These are phyloP conservation scores for Ceratina calcarata DNA, from an alignment of 1,140 invertebrate genomes.

Conservation along the genomic window DNA sequence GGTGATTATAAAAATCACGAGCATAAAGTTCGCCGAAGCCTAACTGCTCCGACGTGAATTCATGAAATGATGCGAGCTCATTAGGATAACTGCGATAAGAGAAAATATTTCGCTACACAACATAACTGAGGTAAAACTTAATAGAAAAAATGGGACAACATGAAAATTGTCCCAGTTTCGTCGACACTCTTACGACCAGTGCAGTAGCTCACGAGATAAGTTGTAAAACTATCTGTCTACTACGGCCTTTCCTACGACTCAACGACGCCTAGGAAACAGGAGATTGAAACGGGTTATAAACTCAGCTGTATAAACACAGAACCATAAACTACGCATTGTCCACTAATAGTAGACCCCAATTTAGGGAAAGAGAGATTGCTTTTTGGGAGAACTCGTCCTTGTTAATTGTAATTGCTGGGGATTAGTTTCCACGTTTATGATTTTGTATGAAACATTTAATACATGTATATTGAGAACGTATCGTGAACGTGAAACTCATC, in stretches of 20 bases:
- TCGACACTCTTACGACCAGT: constrained; percentile 25
- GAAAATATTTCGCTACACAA: constrained; percentile 9
- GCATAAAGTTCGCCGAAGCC: background rate
- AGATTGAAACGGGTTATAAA: constrained; percentile 48
- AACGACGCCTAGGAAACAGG: constrained; percentile 37
- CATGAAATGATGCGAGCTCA: too few species aligned
- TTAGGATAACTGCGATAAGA: background rate
- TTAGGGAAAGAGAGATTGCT: too few species aligned
- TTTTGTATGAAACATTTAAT: too few species aligned
- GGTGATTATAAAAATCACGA: background rate
- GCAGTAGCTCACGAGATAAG: constrained; percentile 33
- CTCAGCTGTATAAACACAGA: too few species aligned
- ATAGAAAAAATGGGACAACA: background rate
- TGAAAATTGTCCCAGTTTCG: constrained; percentile 27
- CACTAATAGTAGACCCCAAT: too few species aligned
- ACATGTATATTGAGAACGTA: too few species aligned
- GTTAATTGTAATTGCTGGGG: too few species aligned
- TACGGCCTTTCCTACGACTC: constrained; percentile 24
- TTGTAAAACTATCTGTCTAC: constrained; percentile 47
- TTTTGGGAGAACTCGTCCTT: too few species aligned
- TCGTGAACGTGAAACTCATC: too few species aligned
- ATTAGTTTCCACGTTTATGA: too few species aligned
- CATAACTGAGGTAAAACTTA: background rate
- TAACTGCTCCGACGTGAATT: too few species aligned
- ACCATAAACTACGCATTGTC: too few species aligned